Base-by-base conservation (phyloP, 2,888 invertebrate species). In the Orgyia antiqua region DNA sequence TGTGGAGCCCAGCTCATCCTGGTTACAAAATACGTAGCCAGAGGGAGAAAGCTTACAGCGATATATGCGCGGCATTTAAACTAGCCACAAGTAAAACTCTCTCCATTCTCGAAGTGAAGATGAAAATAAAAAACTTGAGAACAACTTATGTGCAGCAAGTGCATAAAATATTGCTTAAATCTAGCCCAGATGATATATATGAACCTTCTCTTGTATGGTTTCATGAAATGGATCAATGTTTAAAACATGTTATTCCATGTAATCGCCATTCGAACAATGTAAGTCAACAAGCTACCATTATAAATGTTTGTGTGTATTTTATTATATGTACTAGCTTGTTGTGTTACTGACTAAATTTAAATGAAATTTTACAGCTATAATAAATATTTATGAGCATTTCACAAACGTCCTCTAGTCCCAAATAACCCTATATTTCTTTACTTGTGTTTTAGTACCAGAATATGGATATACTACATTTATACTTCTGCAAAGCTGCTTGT, bases 61-160 rank as follows among this genome's bases (percentile, higher is more conserved):
- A 65, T 23, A 78, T 84, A 17, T 58, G 57, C 35, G 33, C 49
- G 1, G 71, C 76, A 41, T 82, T 84, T 39, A 68, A 69, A 46
- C 40, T 39, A 15, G 45, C 68, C 2, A 69, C 78, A 3, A 62
- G 58, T 31, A 80, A 71, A 51, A 48, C 50, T 6, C 40, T 83
- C 13, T 54, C 57, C 10, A 40, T 74, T n/a, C 59, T 66, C 1
- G 87, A 87, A 55, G 73, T 86, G 1, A 87, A 80, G 56, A 67
- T 70, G 44, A 87, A 87, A 58, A 86, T 87, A 20, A 87, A 83
- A 45, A 86, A 77, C 39, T 56, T 87, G 5, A 59, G 87, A 33
- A 78, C 80, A n/a, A 87, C 87, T 0, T 87, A 87, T 27, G 53
- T 64, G 8, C 87, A 87, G 45, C 75, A 87, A 60, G 68, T 87